phyloP scores from a whole-genome alignment of 1,140 invertebrate species.

The Trypoxylus dichotomus region DNA sequence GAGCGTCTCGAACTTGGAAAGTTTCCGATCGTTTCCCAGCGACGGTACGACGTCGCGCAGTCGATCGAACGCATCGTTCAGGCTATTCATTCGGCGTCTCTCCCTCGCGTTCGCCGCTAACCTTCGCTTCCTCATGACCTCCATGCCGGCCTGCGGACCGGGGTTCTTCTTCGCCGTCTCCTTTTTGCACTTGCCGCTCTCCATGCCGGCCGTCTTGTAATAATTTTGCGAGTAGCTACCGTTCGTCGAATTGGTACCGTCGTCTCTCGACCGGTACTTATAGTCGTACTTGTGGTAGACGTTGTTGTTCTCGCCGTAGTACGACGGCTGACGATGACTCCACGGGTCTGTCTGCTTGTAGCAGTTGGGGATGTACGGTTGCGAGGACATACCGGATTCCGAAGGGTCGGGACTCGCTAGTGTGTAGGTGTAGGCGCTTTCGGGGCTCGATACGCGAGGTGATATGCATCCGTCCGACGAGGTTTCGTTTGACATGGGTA shows the following conservation, averaged over 20 bases:
- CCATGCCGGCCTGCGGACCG: slow-evolving; percentile 40
- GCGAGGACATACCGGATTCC: slow-evolving; percentile 49
- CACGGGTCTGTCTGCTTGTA: slow-evolving; percentile 36
- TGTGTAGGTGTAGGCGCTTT: slow-evolving; percentile 44
- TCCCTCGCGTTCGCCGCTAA: slow-evolving; percentile 75
- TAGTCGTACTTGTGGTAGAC: slow-evolving; percentile 46
- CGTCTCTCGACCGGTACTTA: slow-evolving; percentile 37
- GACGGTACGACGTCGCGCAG: slow-evolving; percentile 75
- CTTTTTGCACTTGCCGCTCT: slow-evolving; percentile 32
- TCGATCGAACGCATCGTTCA: slow-evolving; percentile 78
- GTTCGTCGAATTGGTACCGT: slow-evolving; percentile 24
- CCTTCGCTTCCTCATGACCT: slow-evolving; percentile 62
- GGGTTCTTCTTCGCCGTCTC: not conserved
- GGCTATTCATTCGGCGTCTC: slow-evolving; percentile 72
- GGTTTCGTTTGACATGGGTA: slow-evolving; percentile 40
- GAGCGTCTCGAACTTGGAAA: slow-evolving; percentile 80
- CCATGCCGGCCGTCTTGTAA: slow-evolving; percentile 41
- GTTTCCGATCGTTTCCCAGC: slow-evolving; percentile 71
- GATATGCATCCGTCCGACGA: slow-evolving; percentile 47
- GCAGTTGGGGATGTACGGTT: slow-evolving; percentile 49
- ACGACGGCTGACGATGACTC: slow-evolving; percentile 35
- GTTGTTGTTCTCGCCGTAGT: slow-evolving; percentile 51
- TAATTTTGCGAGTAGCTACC: slow-evolving; percentile 42
- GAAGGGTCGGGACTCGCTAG: slow-evolving; percentile 44
- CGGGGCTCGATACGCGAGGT: slow-evolving; percentile 47